Base-by-base conservation (phyloP, 2,797 vertebrate genomes). In the Halcyon badia region DNA sequence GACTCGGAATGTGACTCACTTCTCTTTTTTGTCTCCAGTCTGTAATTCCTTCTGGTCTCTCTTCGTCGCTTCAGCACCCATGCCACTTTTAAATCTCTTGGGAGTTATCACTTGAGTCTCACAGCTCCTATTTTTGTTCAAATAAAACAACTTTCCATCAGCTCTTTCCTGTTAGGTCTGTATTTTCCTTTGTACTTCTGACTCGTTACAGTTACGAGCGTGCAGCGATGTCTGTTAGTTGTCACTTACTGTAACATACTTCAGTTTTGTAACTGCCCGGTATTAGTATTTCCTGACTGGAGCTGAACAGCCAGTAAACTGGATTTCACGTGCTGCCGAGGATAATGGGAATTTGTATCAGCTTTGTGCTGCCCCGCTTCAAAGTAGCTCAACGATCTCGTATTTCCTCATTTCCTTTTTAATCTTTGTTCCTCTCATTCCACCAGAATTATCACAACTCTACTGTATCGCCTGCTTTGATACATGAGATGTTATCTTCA, bases 401-500 rank as follows among this genome's bases (percentile, higher is more conserved):
- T 54, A 49, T 71, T 91, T 95, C 51, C 31, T 78, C 54, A 19
- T 91, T 91, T 95, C 79, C 52, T 44, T 85, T 82, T 81, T 91
- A 66, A 86, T 93, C 85, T 93, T 90, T 0, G 0, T 58, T 90
- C 57, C 24, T 96, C 79, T 91, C 61, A 58, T 95, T 94, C 76
- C 77, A 28, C 57, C 46, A 83, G 91, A 96, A 76, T 93, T 96
- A 83, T 69, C 90, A 72, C 86, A 91, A 49, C 61, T 91, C 46
- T 46, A 17, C 82, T 78, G 51, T 66, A 72, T 95, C 89, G 26
- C 86, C 70, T 58, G 85, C 92, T 95, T 96, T 95, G 94, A 92
- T 94, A 94, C 1, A 26, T 4, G 39, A 84, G 89, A 86, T 95
- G 85, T 93, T 92, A 70, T 91, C 83, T 83, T 81, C 90, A 84